Conservation (phyloP, 2,113 vertebrate species). For the Hemichromis elongatus region DNA sequence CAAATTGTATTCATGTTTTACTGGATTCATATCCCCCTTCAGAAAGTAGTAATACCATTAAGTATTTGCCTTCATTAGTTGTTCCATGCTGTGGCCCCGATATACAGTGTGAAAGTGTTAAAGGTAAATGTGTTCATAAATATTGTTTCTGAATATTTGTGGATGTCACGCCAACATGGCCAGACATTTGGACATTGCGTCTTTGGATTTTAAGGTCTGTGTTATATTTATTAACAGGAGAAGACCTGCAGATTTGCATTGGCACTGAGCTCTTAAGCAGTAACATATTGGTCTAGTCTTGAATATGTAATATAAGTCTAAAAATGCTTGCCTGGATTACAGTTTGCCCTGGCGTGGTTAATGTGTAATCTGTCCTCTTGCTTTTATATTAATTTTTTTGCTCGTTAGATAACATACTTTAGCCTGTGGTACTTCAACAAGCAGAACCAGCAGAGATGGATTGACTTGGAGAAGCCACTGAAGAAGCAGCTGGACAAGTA, state of each 20-base stretch:
- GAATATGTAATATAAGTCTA: not conserved
- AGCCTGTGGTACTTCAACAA: constrained; percentile 98
- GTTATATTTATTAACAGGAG: not conserved
- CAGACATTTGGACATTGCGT: not conserved
- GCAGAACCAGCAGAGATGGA: constrained; percentile 96
- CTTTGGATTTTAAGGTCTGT: not conserved
- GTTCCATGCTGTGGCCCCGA: not conserved
- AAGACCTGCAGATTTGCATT: not conserved
- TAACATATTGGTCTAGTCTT: not conserved
- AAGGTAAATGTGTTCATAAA: not conserved
- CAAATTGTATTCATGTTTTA: not conserved
- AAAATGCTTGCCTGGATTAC: not conserved
- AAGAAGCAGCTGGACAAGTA: constrained; percentile 99
- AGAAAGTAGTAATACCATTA: not conserved
- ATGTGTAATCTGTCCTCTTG: not conserved
- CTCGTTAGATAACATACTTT: constrained; percentile 87
- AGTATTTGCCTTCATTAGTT: not conserved
- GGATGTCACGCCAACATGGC: not conserved
- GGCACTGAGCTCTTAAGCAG: not conserved
- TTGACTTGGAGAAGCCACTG: constrained; percentile 93
- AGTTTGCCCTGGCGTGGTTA: not conserved
- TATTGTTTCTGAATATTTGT: not conserved
- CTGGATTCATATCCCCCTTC: not conserved
- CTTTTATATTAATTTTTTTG: constrained; percentile 46
- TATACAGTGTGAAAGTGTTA: not conserved